A percentile compares a stretch with the other conserved stretches of the same genome.
phyloP scores from a whole-genome alignment of 2,888 invertebrate genomes.

The Eupithecia dodoneata region DNA sequence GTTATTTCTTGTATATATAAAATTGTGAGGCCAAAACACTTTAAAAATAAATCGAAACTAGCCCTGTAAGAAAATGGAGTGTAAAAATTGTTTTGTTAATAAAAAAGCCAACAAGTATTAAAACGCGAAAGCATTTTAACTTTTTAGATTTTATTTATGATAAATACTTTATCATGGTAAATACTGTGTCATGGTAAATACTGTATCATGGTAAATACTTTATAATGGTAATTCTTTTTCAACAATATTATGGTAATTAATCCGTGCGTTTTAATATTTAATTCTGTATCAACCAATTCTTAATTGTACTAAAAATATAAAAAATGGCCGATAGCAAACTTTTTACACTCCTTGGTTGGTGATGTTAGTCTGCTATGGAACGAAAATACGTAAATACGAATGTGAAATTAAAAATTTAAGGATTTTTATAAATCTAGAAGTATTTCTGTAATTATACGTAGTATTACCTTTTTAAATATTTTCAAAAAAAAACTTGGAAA shows the following conservation, averaged over 20 bases:
- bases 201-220: neutral
- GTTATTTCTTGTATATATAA: neutral
- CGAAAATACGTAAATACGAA: conserved; percentile 78
- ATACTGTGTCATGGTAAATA: too few relatives aligned
- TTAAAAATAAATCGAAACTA: conserved; percentile 4
- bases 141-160: neutral
- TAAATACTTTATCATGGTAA: too few relatives aligned
- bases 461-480: conserved; percentile 42
- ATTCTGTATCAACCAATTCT: neutral
- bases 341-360: conserved; percentile 41
- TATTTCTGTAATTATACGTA: conserved; percentile 42
- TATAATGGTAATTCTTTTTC: neutral
- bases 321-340: neutral
- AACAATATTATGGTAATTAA: neutral
- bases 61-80: conserved; percentile 16
- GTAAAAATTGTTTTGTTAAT: neutral
- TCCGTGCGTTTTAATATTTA: neutral
- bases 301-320: neutral
- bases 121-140: neutral
- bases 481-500: conserved; percentile 32
- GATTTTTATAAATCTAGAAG: conserved; percentile 46
- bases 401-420: conserved; percentile 60
- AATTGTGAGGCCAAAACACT: conserved; percentile 5
- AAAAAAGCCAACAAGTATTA: neutral
- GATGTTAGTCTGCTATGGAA: conserved; percentile 68